phyloP scores from a whole-genome alignment of 2,888 invertebrate genomes.

The Sepioteuthis lessoniana region DNA sequence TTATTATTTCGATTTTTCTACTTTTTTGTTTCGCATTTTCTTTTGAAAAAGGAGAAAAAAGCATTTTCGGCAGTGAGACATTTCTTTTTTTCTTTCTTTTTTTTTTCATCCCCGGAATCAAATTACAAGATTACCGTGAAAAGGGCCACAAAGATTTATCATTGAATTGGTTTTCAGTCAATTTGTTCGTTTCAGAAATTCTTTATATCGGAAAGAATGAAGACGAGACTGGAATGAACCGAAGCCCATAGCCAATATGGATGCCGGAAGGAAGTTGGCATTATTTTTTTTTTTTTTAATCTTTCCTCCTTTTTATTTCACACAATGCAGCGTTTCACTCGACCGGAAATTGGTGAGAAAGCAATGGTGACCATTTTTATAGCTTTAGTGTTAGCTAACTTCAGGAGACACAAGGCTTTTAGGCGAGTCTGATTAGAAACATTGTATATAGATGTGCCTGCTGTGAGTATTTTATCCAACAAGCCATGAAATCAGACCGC shows the following conservation, averaged over 20 bases:
- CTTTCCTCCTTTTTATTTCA: not conserved
- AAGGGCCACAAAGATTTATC: not conserved
- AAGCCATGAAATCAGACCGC: not conserved
- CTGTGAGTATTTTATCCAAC: not conserved
- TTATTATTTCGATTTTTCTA: not conserved
- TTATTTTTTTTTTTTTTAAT: not conserved
- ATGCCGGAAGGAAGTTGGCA: not conserved
- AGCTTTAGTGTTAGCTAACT: not conserved
- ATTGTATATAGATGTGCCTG: not conserved
- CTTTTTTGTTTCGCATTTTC: not conserved
- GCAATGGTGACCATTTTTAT: not conserved
- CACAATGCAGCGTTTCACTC: not conserved
- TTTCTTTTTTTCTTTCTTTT: too few species aligned
- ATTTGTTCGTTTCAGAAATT: slow-evolving; percentile 19
- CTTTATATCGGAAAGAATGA: not conserved
- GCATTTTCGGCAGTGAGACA: too few species aligned
- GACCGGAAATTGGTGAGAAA: not conserved
- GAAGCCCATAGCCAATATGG: not conserved
- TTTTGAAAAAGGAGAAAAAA: not conserved
- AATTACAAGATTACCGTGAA: too few species aligned
- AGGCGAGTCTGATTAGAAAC: not conserved
- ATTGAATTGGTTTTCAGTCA: not conserved
- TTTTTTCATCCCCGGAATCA: too few species aligned
- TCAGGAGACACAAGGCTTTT: not conserved
- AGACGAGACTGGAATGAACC: not conserved